These are phyloP conservation scores for Cepphus grylle DNA, from an alignment of 2,113 vertebrate species.

Conservation along the genomic window DNA sequence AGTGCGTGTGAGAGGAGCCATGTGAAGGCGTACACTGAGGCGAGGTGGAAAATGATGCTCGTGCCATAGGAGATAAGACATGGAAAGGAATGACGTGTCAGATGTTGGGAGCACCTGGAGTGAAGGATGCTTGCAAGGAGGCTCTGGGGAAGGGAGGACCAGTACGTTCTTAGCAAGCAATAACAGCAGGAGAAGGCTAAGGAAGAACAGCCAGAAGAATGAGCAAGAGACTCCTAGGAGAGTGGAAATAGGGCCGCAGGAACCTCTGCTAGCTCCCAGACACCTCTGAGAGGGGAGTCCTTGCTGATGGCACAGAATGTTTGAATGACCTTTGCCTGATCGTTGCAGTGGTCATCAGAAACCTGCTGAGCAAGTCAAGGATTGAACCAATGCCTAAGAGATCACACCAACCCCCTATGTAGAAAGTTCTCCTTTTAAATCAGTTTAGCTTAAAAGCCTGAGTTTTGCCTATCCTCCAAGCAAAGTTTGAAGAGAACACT, in stretches of 20 bases:
- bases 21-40: rapidly evolving
- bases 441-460: neutral
- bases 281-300: neutral
- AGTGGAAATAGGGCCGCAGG: neutral
- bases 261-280: neutral
- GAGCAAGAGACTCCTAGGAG: neutral
- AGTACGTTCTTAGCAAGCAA: rapidly evolving
- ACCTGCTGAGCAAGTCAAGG: neutral
- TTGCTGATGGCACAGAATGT: neutral
- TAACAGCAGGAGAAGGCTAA: neutral
- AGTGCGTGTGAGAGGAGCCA: neutral
- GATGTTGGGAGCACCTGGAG: neutral
- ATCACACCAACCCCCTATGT: neutral
- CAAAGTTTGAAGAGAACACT: neutral
- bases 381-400: neutral
- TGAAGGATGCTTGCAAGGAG: neutral
- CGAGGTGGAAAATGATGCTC: rapidly evolving
- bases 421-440: neutral
- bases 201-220: neutral
- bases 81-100: neutral
- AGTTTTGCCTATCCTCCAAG: neutral
- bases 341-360: neutral
- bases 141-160: neutral
- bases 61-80: neutral
- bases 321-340: neutral